Conservation (phyloP, 2,113 vertebrate genomes). For the Fulica atra region DNA sequence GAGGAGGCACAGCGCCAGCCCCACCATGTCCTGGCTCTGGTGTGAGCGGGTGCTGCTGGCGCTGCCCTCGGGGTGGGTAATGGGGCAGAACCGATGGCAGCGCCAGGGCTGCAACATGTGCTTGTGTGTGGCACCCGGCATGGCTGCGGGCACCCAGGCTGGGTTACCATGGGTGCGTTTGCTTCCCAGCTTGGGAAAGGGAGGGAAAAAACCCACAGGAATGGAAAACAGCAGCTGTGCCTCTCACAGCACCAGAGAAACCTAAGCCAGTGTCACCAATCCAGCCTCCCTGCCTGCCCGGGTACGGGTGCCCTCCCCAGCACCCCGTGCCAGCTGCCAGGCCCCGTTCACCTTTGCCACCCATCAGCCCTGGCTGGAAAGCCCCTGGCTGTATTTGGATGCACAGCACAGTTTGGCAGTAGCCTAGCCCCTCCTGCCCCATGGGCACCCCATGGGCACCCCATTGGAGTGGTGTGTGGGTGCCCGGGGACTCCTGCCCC, state of each 20-base stretch:
- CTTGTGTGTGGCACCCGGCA: neutral
- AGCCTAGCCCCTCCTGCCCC: neutral
- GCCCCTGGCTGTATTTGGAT: fast-evolving
- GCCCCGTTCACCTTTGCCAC: neutral
- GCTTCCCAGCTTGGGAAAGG: neutral
- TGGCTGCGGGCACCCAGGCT: neutral
- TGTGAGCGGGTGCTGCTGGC: neutral
- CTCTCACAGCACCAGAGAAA: neutral
- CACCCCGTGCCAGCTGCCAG: neutral
- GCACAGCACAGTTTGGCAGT: neutral
- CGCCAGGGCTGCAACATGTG: fast-evolving
- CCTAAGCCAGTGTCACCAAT: neutral
- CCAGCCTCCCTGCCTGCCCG: neutral
- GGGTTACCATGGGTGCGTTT: neutral
- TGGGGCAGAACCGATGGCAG: conserved; percentile 45
- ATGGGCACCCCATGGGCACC: neutral
- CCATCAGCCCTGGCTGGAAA: neutral
- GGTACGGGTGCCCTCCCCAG: fast-evolving
- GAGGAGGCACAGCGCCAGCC: neutral
- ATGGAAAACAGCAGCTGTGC: conserved; percentile 26
- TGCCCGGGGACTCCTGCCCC: neutral
- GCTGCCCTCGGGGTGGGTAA: neutral
- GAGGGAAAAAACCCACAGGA: neutral
- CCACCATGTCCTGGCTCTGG: neutral
- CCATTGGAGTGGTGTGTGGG: neutral